Evolutionary conservation across 2,888 invertebrate species (phyloP).

Genomic region (Nephrotoma flavescens): DNA sequence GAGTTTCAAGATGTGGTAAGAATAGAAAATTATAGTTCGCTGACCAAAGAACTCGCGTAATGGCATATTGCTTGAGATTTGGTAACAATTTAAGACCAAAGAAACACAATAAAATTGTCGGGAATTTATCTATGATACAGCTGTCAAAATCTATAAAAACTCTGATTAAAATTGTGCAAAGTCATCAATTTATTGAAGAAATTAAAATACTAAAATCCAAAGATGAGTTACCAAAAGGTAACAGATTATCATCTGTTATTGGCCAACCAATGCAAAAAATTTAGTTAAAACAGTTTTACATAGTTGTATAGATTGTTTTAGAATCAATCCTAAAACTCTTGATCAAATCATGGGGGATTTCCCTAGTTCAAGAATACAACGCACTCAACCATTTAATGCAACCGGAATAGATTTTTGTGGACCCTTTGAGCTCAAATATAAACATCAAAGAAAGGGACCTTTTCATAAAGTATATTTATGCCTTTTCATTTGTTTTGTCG

Average conservation of each 20-base stretch:
- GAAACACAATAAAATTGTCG: background rate
- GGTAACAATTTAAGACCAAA: background rate
- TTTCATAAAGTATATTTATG: slow-evolving; percentile 7
- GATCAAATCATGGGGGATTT: background rate
- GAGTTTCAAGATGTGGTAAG: background rate
- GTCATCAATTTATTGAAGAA: background rate
- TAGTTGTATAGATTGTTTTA: background rate
- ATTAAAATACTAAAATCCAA: background rate
- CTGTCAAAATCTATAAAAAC: background rate
- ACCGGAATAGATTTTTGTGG: background rate
- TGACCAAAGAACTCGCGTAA: background rate
- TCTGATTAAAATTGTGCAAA: background rate
- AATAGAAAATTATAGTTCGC: background rate
- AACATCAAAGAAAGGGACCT: background rate
- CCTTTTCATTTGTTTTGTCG: slow-evolving; percentile 14
- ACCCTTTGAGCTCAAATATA: background rate
- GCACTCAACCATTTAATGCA: background rate
- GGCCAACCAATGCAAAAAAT: background rate
- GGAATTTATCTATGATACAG: background rate
- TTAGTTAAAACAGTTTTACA: background rate
- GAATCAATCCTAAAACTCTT: background rate
- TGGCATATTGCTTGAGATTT: background rate
- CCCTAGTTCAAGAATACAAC: background rate
- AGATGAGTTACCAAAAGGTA: background rate
- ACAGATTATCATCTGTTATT: background rate